Conservation (phyloP, 2,113 vertebrate species). For the Ameiurus melas region DNA sequence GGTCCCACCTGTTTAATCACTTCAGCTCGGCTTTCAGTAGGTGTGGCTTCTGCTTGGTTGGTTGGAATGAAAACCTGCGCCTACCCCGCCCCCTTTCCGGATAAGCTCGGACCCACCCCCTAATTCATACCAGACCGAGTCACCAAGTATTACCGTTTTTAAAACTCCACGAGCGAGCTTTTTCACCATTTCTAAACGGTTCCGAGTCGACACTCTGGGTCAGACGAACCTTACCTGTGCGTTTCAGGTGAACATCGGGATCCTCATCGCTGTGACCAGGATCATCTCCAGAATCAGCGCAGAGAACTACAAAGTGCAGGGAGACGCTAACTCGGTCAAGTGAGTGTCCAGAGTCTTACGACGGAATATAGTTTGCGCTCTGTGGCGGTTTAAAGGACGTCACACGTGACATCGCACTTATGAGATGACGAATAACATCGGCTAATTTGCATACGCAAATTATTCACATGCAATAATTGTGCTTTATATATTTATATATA, state of each 20-base stretch:
- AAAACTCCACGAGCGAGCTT: too few relatives aligned
- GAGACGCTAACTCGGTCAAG: slow-evolving; percentile 91
- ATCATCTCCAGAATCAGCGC: slow-evolving; percentile 95
- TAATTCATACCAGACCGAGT: too few relatives aligned
- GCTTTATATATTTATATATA: too few relatives aligned
- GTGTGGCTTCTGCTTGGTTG: too few relatives aligned
- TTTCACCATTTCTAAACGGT: too few relatives aligned
- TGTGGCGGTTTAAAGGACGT: not conserved
- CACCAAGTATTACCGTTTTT: too few relatives aligned
- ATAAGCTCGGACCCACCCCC: too few relatives aligned
- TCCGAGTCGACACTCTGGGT: not conserved
- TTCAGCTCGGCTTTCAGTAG: too few relatives aligned
- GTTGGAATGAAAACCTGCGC: too few relatives aligned
- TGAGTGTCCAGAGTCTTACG: slow-evolving; percentile 67
- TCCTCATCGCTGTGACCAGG: slow-evolving; percentile 90
- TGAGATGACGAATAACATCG: not conserved
- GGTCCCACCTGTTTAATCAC: too few relatives aligned
- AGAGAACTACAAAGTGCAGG: slow-evolving; percentile 89
- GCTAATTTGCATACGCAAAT: not conserved
- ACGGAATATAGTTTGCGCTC: not conserved
- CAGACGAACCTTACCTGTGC: not conserved
- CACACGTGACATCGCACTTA: not conserved
- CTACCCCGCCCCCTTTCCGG: too few relatives aligned
- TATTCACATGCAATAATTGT: too few relatives aligned
- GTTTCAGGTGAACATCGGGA: slow-evolving; percentile 87